A percentile compares a stretch with the other conserved stretches of the same genome.
Conservation (phyloP, 1,140 invertebrate genomes). For the Microplitis demolitor region DNA sequence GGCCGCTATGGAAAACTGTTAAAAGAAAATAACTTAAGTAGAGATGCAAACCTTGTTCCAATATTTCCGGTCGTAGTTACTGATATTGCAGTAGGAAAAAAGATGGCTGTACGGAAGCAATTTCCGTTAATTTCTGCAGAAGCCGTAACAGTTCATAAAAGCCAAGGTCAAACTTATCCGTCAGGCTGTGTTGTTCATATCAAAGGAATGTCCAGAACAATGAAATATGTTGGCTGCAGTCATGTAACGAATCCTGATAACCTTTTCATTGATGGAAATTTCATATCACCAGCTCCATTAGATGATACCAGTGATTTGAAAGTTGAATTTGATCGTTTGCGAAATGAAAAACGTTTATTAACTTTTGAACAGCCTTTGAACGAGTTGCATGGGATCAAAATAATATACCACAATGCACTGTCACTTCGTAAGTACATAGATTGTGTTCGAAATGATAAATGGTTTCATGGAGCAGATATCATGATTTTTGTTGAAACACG, state of each 20-base stretch:
- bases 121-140: not conserved
- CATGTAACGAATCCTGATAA: not conserved
- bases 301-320: too few species aligned
- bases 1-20: not conserved
- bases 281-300: not conserved
- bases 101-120: not conserved
- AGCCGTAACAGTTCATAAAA: not conserved
- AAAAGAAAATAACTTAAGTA: not conserved
- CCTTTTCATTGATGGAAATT: not conserved
- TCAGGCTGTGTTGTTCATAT: not conserved
- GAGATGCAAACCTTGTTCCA: not conserved
- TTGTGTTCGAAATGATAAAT: too few species aligned
- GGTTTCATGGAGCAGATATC: too few species aligned
- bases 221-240: not conserved
- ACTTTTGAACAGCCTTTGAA: too few species aligned
- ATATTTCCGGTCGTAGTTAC: not conserved
- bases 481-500: too few species aligned
- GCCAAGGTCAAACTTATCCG: not conserved
- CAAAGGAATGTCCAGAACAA: not conserved
- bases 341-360: too few species aligned
- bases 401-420: too few species aligned
- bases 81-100: not conserved
- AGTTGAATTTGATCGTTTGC: too few species aligned
- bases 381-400: too few species aligned
- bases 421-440: too few species aligned